Evolutionary conservation across 2,113 vertebrate genomes (phyloP).

Genomic region (Sitta europaea): DNA sequence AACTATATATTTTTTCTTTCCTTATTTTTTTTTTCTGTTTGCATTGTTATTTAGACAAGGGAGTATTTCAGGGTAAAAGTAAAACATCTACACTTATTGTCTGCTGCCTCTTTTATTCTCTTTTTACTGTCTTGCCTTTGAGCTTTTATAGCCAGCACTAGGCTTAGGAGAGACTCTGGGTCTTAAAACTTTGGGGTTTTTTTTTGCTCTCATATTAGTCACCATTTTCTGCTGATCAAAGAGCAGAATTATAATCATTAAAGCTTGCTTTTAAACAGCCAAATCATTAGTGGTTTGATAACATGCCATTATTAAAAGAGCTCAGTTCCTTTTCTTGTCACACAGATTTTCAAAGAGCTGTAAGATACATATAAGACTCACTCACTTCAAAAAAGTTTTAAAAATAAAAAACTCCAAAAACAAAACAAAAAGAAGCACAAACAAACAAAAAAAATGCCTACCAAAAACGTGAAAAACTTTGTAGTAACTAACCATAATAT

Average conservation of each 20-base stretch:
- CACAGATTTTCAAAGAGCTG: conserved; percentile 29
- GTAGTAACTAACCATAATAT: neutral
- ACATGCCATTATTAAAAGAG: conserved; percentile 24
- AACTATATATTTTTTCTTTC: neutral
- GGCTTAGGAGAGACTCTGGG: neutral
- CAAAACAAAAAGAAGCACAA: neutral
- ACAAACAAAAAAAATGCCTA: neutral
- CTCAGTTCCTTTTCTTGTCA: neutral
- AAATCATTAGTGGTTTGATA: conserved; percentile 53
- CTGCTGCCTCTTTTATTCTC: neutral
- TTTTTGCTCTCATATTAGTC: neutral
- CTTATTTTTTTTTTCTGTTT: neutral
- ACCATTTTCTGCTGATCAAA: conserved; percentile 42
- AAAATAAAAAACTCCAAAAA: neutral
- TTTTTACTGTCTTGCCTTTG: neutral
- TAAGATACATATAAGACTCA: neutral
- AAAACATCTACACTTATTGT: neutral
- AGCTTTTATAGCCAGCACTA: neutral
- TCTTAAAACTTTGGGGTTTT: neutral
- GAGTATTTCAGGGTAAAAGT: neutral
- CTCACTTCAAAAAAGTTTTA: neutral
- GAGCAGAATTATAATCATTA: neutral
- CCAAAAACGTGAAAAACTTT: neutral
- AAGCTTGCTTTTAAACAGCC: conserved; percentile 23
- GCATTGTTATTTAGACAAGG: neutral